A percentile compares a stretch with the other conserved stretches of the same genome.
phyloP scores from a whole-genome alignment of 2,888 invertebrate species.

The Brachyptera putata region DNA sequence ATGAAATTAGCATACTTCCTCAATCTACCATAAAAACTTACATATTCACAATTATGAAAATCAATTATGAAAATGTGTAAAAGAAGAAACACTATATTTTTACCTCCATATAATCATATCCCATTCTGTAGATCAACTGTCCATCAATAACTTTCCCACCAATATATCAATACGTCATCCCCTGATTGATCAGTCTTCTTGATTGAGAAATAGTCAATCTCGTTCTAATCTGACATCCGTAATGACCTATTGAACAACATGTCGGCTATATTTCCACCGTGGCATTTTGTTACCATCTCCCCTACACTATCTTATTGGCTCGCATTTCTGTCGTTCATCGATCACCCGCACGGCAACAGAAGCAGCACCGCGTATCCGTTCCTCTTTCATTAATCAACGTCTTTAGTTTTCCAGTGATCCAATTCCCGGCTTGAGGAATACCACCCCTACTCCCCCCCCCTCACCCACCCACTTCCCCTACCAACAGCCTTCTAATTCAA shows the following conservation, averaged over 20 bases:
- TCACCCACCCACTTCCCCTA: no score
- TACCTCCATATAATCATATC: no score
- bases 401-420: conserved; percentile 30
- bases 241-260: conserved; percentile 22
- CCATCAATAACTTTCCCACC: no score
- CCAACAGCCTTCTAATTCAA: conserved; percentile 15
- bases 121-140: no score
- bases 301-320: conserved; percentile 4
- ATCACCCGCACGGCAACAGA: neutral
- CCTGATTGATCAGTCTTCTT: conserved; percentile 12
- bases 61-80: no score
- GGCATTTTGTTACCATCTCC: neutral
- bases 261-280: neutral
- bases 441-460: neutral
- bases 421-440: conserved; percentile 18
- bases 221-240: conserved; percentile 18
- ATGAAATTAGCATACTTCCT: no score
- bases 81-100: no score
- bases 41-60: no score
- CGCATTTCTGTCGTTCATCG: conserved; percentile 18
- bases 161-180: no score
- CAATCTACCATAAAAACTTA: no score
- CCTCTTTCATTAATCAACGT: conserved; percentile 30
- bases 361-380: neutral
- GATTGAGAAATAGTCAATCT: conserved; percentile 19